phyloP scores from a whole-genome alignment of 2,888 invertebrate species.

The Gari tellinella region DNA sequence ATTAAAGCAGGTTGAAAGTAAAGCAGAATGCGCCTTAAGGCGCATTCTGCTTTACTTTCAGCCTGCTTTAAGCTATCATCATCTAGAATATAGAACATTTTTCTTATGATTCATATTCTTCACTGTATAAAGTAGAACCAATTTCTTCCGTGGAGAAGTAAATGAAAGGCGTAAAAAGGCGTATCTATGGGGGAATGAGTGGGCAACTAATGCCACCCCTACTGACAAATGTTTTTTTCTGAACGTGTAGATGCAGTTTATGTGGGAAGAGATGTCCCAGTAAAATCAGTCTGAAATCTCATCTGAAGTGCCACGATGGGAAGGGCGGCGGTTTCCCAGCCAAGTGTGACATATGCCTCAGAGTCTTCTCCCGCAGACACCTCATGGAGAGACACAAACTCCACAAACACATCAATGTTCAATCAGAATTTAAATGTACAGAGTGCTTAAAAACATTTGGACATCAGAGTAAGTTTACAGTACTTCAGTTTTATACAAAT shows the following conservation, averaged over 20 bases:
- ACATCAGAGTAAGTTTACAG: slow-evolving; percentile 73
- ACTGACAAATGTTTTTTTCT: too few species aligned
- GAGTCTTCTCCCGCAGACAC: slow-evolving; percentile 66
- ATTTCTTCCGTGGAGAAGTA: too few species aligned
- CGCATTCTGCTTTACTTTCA: too few species aligned
- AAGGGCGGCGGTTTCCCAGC: slow-evolving; percentile 66
- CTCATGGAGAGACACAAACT: slow-evolving; percentile 69
- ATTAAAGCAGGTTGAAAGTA: too few species aligned
- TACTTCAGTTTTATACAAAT: background rate
- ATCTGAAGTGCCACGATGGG: slow-evolving; percentile 70
- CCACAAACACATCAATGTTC: slow-evolving; percentile 69
- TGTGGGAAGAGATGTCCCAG: slow-evolving; percentile 72
- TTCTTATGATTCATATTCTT: too few species aligned
- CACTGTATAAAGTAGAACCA: too few species aligned
- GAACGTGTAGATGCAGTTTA: slow-evolving; percentile 74
- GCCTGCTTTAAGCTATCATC: too few species aligned
- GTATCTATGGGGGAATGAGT: too few species aligned
- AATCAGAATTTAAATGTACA: slow-evolving; percentile 69
- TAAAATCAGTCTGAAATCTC: slow-evolving; percentile 69
- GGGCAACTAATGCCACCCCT: too few species aligned
- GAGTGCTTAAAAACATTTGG: slow-evolving; percentile 71
- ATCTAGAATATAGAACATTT: too few species aligned
- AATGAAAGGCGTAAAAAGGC: too few species aligned
- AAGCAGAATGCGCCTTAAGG: too few species aligned
- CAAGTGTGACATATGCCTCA: slow-evolving; percentile 69